These are phyloP conservation scores for Hipparchia semele DNA, from an alignment of 2,888 invertebrate genomes.

Conservation along the genomic window DNA sequence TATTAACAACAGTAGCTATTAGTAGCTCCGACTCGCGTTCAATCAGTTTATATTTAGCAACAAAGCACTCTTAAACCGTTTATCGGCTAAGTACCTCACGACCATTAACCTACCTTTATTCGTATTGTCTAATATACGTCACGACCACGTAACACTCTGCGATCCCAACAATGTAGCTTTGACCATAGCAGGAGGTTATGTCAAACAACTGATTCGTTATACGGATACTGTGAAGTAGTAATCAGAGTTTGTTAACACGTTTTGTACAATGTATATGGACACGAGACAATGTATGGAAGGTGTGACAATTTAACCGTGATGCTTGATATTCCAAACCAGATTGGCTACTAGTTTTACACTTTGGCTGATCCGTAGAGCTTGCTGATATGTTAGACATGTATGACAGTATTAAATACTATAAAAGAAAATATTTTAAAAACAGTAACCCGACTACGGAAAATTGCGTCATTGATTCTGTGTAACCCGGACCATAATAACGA, in stretches of 20 bases:
- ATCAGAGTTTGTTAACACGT: constrained; percentile 12
- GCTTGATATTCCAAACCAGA: neutral
- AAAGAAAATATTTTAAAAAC: no score
- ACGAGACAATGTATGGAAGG: neutral
- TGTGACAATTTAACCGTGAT: neutral
- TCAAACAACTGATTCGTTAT: constrained; percentile 18
- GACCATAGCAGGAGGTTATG: constrained; percentile 27
- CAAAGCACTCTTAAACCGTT: constrained; percentile 12
- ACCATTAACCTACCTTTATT: constrained; percentile 45
- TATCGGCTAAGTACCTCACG: constrained; percentile 34
- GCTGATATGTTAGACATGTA: no score
- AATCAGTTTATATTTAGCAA: constrained; percentile 20
- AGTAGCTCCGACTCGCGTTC: neutral
- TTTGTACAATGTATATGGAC: neutral
- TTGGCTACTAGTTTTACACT: neutral
- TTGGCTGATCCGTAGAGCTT: neutral
- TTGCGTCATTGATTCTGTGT: no score
- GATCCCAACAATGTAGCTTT: constrained; percentile 31
- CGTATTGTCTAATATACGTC: constrained; percentile 40
- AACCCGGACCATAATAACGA: no score
- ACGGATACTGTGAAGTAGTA: neutral
- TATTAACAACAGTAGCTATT: constrained; percentile 12
- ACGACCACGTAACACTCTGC: constrained; percentile 27
- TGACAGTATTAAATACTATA: no score
- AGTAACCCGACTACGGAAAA: no score